A percentile compares a stretch with the other conserved stretches of the same genome.
Conservation (phyloP, 1,140 invertebrate species). For the Himalopsyche phryganea region DNA sequence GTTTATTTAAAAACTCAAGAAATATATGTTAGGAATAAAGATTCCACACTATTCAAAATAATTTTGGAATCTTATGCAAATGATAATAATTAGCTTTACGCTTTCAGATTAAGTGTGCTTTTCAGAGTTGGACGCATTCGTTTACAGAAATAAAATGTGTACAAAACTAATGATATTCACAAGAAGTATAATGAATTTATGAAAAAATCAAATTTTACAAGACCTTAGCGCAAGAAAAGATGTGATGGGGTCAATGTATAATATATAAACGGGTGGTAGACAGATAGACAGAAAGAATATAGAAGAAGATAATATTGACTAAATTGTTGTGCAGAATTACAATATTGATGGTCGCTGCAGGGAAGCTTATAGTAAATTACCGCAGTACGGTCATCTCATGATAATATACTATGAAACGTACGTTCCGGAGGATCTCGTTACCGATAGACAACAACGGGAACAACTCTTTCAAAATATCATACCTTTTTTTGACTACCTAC, state of each 20-base stretch:
- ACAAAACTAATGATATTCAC: slow-evolving; percentile 28
- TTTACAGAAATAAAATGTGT: slow-evolving; percentile 31
- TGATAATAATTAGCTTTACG: too few relatives aligned
- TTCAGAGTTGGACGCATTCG: slow-evolving; percentile 11
- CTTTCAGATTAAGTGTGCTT: neutral
- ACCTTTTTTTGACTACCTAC: too few relatives aligned
- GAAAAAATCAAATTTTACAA: slow-evolving; percentile 30
- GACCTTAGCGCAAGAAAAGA: slow-evolving; percentile 35
- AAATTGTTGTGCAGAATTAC: neutral
- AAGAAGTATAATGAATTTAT: slow-evolving; percentile 27
- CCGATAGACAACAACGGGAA: too few relatives aligned
- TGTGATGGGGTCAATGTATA: slow-evolving; percentile 16
- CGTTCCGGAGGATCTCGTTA: too few relatives aligned
- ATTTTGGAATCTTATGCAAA: too few relatives aligned
- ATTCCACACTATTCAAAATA: too few relatives aligned
- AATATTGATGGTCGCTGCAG: neutral
- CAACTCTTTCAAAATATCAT: too few relatives aligned
- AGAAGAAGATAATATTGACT: slow-evolving; percentile 1
- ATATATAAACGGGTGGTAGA: neutral
- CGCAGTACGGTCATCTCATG: too few relatives aligned
- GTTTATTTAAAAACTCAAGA: too few relatives aligned
- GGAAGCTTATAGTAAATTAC: neutral
- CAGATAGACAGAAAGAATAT: slow-evolving; percentile 5
- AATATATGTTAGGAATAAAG: too few relatives aligned
- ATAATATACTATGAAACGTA: too few relatives aligned